Percentiles rank a stretch among this genome's conserved stretches.
Evolutionary conservation across 2,888 invertebrate species (phyloP).

Genomic region (Capitulum mitella): DNA sequence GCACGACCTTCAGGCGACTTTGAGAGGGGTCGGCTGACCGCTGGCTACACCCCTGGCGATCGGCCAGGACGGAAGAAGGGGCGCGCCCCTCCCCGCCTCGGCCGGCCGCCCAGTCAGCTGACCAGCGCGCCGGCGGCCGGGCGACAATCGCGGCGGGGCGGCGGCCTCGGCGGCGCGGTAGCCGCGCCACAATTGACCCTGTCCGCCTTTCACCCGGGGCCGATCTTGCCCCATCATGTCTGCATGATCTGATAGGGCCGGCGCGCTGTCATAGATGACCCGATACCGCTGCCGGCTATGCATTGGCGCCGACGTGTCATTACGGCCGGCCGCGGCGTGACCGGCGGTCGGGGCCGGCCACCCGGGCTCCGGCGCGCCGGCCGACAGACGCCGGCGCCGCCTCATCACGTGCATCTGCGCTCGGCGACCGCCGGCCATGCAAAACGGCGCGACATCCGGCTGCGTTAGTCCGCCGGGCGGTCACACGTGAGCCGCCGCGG

Average conservation of each 20-base stretch:
- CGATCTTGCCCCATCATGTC: neutral
- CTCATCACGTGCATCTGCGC: no score
- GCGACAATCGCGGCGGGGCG: neutral
- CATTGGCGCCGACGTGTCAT: neutral
- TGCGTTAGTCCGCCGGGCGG: no score
- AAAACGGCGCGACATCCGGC: no score
- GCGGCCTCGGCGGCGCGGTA: neutral
- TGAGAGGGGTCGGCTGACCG: neutral
- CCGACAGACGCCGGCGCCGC: no score
- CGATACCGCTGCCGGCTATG: neutral
- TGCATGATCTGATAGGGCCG: neutral
- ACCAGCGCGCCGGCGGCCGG: no score
- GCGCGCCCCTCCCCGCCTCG: neutral
- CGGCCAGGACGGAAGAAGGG: neutral
- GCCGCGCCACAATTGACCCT: neutral
- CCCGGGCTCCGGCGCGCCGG: no score
- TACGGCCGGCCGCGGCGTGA: no score
- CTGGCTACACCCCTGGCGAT: neutral
- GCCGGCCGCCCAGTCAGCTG: no score
- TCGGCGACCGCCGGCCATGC: no score
- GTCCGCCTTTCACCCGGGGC: neutral
- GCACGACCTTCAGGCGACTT: neutral
- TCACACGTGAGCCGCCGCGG: no score
- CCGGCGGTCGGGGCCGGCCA: no score
- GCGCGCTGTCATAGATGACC: neutral